phyloP scores from a whole-genome alignment of 1,140 invertebrate species.

The Drosophila rufa region DNA sequence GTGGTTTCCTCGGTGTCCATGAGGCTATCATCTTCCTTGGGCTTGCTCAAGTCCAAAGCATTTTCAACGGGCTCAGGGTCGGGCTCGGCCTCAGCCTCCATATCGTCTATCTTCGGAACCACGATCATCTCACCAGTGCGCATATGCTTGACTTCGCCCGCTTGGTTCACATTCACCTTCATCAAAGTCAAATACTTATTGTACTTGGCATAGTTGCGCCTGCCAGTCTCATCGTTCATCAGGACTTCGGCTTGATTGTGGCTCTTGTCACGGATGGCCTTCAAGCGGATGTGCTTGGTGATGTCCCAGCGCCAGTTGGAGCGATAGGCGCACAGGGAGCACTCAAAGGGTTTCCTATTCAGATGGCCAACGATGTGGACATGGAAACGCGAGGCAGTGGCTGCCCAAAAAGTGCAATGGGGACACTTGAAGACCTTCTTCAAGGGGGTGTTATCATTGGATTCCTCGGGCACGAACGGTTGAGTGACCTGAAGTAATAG shows the following conservation, averaged over 20 bases:
- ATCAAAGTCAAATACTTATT: conserved; percentile 93
- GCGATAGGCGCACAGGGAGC: conserved; percentile 95
- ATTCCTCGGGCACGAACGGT: conserved; percentile 69
- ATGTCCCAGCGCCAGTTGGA: conserved; percentile 99
- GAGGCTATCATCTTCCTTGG: not conserved
- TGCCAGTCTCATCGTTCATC: conserved; percentile 95
- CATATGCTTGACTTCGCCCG: conserved; percentile 70
- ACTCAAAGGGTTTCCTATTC: conserved; percentile 97
- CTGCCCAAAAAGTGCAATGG: conserved; percentile 95
- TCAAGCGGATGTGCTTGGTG: conserved; percentile 96
- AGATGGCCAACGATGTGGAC: conserved; percentile 96
- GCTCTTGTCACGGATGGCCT: conserved; percentile 92
- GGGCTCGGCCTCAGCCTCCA: conserved; percentile 4
- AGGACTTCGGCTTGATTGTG: conserved; percentile 92
- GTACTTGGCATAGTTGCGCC: conserved; percentile 96
- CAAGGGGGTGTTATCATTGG: conserved; percentile 78
- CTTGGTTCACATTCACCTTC: conserved; percentile 82
- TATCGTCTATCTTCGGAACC: conserved; percentile 24
- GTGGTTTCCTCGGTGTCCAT: not conserved
- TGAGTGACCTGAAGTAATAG: conserved; percentile 72
- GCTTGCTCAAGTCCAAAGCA: conserved; percentile 42
- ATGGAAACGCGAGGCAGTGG: conserved; percentile 95
- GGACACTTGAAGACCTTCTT: conserved; percentile 94
- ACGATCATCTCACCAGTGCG: conserved; percentile 68
- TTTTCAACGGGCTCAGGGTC: not conserved